A percentile compares a stretch with the other conserved stretches of the same genome.
Evolutionary conservation across 2,888 invertebrate genomes (phyloP).

Genomic region (Frankliniella intonsa): DNA sequence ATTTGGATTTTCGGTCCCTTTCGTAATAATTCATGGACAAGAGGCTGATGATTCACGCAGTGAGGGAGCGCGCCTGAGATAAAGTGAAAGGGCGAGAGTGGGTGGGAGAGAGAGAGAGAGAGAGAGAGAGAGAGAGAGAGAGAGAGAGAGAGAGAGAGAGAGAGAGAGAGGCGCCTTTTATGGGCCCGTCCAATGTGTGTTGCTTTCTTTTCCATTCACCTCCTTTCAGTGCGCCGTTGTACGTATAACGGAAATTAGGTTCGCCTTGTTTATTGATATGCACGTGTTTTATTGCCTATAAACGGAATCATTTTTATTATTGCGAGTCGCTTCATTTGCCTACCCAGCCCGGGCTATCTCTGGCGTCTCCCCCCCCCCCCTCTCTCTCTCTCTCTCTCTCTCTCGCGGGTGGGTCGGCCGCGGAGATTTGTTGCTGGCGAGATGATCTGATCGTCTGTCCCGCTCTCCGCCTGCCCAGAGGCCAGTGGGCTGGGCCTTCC

Average conservation of each 20-base stretch:
- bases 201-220: background rate
- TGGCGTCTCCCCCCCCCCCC: background rate
- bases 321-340: slow-evolving; percentile 3
- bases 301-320: slow-evolving; percentile 17
- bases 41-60: no score
- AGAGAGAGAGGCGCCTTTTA: background rate
- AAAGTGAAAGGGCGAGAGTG: background rate
- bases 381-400: background rate
- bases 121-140: background rate
- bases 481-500: no score
- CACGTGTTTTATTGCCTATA: slow-evolving; percentile 13
- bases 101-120: background rate
- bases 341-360: background rate
- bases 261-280: background rate
- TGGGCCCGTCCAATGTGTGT: background rate
- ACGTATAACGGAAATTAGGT: slow-evolving; percentile 12
- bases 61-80: background rate
- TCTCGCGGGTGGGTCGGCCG: background rate
- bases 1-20: no score
- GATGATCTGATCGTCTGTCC: no score
- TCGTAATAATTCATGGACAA: no score
- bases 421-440: no score
- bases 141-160: background rate
- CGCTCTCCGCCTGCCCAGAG: no score
- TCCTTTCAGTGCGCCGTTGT: background rate